These are phyloP conservation scores for Eleutherodactylus coqui DNA, from an alignment of 2,797 vertebrate species.

Conservation along the genomic window DNA sequence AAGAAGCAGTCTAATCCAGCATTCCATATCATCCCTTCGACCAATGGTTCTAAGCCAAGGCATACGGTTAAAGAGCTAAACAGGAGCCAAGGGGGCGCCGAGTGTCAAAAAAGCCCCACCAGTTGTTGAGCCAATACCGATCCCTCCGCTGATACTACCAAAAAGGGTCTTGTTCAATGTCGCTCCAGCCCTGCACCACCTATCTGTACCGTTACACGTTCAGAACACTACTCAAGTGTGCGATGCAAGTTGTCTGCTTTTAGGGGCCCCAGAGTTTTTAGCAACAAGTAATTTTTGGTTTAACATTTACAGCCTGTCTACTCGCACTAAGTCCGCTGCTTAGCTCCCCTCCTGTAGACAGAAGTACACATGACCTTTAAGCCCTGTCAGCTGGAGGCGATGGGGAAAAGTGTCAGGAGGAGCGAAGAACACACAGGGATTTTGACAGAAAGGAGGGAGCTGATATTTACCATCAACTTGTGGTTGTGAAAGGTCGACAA, in stretches of 20 bases:
- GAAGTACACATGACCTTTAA: conserved; percentile 59
- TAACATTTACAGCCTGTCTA: conserved; percentile 51
- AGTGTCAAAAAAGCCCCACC: too few species aligned
- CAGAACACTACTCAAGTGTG: not conserved
- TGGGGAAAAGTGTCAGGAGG: conserved; percentile 47
- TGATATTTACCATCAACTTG: conserved; percentile 59
- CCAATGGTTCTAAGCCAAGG: too few species aligned
- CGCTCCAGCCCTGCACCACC: too few species aligned
- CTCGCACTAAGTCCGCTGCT: conserved; percentile 25
- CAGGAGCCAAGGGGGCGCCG: too few species aligned
- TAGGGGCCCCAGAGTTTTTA: not conserved
- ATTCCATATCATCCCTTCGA: too few species aligned
- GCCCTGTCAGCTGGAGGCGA: conserved; percentile 46
- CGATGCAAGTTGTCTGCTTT: not conserved
- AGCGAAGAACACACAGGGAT: conserved; percentile 43
- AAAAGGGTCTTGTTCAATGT: too few species aligned
- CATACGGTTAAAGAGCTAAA: too few species aligned
- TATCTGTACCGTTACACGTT: too few species aligned
- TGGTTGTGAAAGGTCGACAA: conserved; percentile 61
- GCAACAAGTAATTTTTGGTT: conserved; percentile 34
- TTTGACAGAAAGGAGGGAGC: conserved; percentile 50
- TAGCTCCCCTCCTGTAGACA: conserved; percentile 43
- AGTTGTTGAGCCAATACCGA: too few species aligned
- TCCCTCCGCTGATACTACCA: too few species aligned
- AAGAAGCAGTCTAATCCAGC: too few species aligned